These are phyloP conservation scores for Dione vanillae DNA, from an alignment of 2,888 invertebrate genomes.

Conservation along the genomic window DNA sequence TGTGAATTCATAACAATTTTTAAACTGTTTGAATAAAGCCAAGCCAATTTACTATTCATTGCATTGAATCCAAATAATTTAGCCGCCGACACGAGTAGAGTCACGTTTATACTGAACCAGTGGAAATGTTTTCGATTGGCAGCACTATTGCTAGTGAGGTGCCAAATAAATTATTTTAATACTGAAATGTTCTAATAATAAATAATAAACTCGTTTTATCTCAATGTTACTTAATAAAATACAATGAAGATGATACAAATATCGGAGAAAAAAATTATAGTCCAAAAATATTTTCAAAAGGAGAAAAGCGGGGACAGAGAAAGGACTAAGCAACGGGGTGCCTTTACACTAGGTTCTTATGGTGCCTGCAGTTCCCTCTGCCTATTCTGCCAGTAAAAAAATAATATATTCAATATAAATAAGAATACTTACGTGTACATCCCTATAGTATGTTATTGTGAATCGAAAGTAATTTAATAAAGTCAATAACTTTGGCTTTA, in stretches of 20 bases:
- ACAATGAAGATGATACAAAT: background rate
- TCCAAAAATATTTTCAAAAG: background rate
- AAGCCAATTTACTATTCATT: conserved; percentile 49
- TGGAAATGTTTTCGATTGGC: conserved; percentile 62
- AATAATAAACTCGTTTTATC: conserved; percentile 9
- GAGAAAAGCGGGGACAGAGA: no score
- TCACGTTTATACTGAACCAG: conserved; percentile 61
- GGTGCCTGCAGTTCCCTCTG: no score
- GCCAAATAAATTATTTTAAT: conserved; percentile 23
- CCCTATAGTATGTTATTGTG: no score
- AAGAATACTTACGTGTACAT: no score
- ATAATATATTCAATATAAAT: no score
- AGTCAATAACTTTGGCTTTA: background rate
- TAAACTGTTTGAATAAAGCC: conserved; percentile 37
- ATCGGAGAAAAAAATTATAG: background rate
- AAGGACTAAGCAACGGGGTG: no score
- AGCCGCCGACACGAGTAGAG: conserved; percentile 55
- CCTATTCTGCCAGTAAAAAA: no score
- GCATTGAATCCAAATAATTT: conserved; percentile 64
- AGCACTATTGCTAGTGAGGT: conserved; percentile 48
- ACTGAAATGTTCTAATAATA: background rate
- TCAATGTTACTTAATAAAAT: background rate
- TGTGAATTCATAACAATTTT: conserved; percentile 41
- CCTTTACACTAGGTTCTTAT: no score
- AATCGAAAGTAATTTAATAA: background rate